Conservation (phyloP, 2,797 vertebrate genomes). For the Acrossocheilus wenchowensis region DNA sequence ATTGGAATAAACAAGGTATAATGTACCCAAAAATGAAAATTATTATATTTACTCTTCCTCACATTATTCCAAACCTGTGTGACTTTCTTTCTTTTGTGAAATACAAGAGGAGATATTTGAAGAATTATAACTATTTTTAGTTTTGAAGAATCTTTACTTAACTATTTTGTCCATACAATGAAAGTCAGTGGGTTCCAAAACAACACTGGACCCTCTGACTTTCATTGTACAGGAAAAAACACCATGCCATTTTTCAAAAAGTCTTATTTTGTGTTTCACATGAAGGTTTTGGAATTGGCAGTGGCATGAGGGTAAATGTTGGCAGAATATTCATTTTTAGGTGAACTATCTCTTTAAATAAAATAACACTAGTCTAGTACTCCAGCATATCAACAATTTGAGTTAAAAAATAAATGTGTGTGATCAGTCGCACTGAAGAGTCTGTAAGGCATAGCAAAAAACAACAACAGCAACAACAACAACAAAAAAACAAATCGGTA, state of each 20-base stretch:
- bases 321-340: not conserved
- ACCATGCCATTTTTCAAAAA: not conserved
- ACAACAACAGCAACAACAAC: too few relatives aligned
- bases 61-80: not conserved
- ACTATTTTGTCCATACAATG: not conserved
- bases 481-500: not conserved
- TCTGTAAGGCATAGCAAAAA: conserved; percentile 68
- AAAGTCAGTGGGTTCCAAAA: not conserved
- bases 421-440: conserved; percentile 52
- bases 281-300: not conserved
- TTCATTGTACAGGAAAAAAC: not conserved
- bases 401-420: conserved; percentile 48
- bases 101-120: not conserved
- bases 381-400: not conserved
- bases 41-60: not conserved
- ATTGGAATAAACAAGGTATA: not conserved
- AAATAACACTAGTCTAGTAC: conserved; percentile 43
- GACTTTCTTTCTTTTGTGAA: not conserved
- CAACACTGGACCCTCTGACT: not conserved
- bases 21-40: not conserved
- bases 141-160: not conserved
- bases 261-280: not conserved
- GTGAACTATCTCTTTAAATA: conserved; percentile 57
- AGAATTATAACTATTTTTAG: not conserved
- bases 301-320: not conserved